Conservation (phyloP, 2,797 vertebrate species). For the Arnoldichthys spilopterus region DNA sequence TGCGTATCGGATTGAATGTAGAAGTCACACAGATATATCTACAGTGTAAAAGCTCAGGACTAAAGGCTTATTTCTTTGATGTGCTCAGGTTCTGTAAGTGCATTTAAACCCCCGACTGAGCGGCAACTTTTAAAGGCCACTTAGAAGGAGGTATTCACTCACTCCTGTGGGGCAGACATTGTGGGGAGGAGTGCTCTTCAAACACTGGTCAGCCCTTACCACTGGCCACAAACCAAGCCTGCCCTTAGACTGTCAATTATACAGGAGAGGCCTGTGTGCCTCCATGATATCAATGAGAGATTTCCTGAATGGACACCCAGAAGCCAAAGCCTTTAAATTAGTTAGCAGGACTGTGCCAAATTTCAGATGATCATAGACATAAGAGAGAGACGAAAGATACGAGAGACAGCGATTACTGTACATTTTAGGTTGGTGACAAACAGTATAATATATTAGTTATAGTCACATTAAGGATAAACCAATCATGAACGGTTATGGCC, state of each 20-base stretch:
- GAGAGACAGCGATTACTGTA: background rate
- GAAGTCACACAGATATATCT: slow-evolving; percentile 67
- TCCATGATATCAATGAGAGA: slow-evolving; percentile 53
- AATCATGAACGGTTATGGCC: too few relatives aligned
- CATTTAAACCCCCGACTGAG: slow-evolving; percentile 61
- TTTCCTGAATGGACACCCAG: slow-evolving; percentile 42
- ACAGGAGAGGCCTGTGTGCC: slow-evolving; percentile 58
- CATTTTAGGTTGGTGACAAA: background rate
- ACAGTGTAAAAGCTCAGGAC: slow-evolving; percentile 59
- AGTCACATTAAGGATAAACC: too few relatives aligned
- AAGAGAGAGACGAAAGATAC: background rate
- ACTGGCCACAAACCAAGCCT: slow-evolving; percentile 67
- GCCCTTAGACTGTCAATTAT: slow-evolving; percentile 70
- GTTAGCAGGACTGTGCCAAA: background rate
- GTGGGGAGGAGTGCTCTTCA: slow-evolving; percentile 33
- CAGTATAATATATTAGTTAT: background rate
- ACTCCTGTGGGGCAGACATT: slow-evolving; percentile 31
- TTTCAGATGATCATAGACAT: background rate
- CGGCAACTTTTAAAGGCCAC: slow-evolving; percentile 64
- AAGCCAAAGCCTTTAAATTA: slow-evolving; percentile 29
- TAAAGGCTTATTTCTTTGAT: slow-evolving; percentile 60
- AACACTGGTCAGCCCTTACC: slow-evolving; percentile 55
- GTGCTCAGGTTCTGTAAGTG: slow-evolving; percentile 64
- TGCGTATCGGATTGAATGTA: slow-evolving; percentile 13
- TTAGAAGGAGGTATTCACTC: slow-evolving; percentile 50